Conservation (phyloP, 2,888 invertebrate species). For the Syrista parreyssii region DNA sequence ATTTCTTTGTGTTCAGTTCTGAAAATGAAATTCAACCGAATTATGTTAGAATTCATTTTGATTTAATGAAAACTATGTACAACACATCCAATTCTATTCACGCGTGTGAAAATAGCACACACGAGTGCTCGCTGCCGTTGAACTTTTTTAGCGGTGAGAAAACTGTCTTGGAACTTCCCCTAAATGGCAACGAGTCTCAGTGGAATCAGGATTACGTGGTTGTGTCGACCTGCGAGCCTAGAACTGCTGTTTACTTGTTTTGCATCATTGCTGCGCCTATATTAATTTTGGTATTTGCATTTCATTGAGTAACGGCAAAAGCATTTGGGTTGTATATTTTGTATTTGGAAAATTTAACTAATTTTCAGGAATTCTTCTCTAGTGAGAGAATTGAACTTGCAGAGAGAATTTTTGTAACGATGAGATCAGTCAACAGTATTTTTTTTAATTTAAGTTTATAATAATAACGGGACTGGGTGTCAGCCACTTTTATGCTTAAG, state of each 20-base stretch:
- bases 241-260: slow-evolving; percentile 76
- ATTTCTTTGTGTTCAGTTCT: slow-evolving; percentile 86
- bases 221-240: slow-evolving; percentile 79
- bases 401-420: too few relatives aligned
- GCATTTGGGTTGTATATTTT: too few relatives aligned
- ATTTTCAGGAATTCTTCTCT: too few relatives aligned
- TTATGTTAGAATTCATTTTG: slow-evolving; percentile 76
- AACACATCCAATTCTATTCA: slow-evolving; percentile 73
- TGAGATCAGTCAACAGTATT: slow-evolving; percentile 5
- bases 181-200: slow-evolving; percentile 73
- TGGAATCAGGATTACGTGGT: slow-evolving; percentile 82
- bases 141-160: slow-evolving; percentile 78
- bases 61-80: slow-evolving; percentile 78
- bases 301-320: slow-evolving; percentile 68
- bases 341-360: too few relatives aligned
- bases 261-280: slow-evolving; percentile 80
- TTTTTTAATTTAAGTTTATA: neutral
- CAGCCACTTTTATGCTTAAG: too few relatives aligned
- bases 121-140: slow-evolving; percentile 73
- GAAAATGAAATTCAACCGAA: slow-evolving; percentile 82
- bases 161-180: slow-evolving; percentile 77
- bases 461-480: neutral
- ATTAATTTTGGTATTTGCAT: slow-evolving; percentile 78
- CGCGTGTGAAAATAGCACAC: slow-evolving; percentile 74
- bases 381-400: too few relatives aligned